These are phyloP conservation scores for Lagodon rhomboides DNA, from an alignment of 2,797 vertebrate genomes.

Conservation along the genomic window DNA sequence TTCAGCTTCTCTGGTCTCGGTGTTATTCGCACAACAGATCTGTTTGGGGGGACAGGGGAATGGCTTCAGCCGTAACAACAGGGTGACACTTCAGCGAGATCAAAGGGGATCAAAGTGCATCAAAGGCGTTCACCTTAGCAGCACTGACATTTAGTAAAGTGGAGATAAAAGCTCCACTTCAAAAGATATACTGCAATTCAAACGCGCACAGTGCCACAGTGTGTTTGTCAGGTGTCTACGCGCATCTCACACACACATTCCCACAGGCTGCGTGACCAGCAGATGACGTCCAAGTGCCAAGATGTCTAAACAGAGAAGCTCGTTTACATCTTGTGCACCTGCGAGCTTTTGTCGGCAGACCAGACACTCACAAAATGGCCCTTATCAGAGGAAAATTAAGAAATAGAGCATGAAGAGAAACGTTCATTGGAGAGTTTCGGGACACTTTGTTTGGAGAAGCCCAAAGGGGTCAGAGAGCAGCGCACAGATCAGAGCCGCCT, in stretches of 20 bases:
- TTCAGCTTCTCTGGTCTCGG: constrained; percentile 60
- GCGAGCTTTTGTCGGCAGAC: neutral
- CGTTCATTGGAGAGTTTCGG: no score
- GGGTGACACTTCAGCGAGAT: constrained; percentile 80
- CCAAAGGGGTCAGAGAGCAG: constrained; percentile 55
- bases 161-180: constrained; percentile 82
- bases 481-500: constrained; percentile 75
- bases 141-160: constrained; percentile 80
- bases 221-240: constrained; percentile 71
- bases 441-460: constrained; percentile 32
- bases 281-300: constrained; percentile 77
- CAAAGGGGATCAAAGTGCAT: constrained; percentile 82
- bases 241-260: neutral
- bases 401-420: no score
- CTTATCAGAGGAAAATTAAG: neutral
- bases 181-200: constrained; percentile 79
- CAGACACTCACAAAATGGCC: neutral
- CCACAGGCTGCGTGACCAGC: constrained; percentile 59
- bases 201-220: constrained; percentile 61
- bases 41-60: constrained; percentile 68
- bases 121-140: constrained; percentile 78
- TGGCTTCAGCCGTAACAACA: constrained; percentile 78
- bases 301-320: neutral
- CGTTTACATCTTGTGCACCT: constrained; percentile 36
- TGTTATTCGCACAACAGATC: constrained; percentile 78